Evolutionary conservation across 2,888 invertebrate genomes (phyloP).

Genomic region (Watsonalla binaria): DNA sequence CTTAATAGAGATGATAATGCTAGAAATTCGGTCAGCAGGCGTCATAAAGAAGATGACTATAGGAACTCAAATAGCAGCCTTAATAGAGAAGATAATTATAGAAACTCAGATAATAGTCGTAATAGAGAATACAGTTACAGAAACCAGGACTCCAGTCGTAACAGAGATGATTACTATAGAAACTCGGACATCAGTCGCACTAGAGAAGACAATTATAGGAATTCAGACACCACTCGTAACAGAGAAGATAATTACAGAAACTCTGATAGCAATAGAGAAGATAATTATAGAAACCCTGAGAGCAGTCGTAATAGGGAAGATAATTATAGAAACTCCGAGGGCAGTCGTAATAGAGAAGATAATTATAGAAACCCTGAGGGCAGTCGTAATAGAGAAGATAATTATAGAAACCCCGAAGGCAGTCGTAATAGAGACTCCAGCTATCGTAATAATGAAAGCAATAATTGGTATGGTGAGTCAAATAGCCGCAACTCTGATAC

Average conservation of each 20-base stretch:
- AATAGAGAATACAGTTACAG: too few species aligned
- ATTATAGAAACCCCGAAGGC: conserved; percentile 20
- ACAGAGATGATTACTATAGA: too few species aligned
- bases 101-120: too few species aligned
- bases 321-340: neutral
- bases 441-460: conserved; percentile 21
- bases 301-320: conserved; percentile 7
- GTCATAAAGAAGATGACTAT: neutral
- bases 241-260: neutral
- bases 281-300: conserved; percentile 24
- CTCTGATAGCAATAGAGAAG: conserved; percentile 20
- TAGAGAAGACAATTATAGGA: too few species aligned
- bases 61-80: neutral
- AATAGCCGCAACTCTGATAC: conserved; percentile 24
- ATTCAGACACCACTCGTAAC: neutral
- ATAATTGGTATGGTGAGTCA: conserved; percentile 16
- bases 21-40: neutral
- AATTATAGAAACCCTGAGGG: conserved; percentile 22
- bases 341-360: conserved; percentile 17
- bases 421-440: conserved; percentile 15
- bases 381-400: conserved; percentile 9
- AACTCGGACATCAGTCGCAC: too few species aligned
- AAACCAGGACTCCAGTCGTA: too few species aligned
- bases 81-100: too few species aligned
- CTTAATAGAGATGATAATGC: too few species aligned